These are phyloP conservation scores for Porites evermanni DNA, from an alignment of 92 coral and sea anemone species.

Conservation along the genomic window DNA sequence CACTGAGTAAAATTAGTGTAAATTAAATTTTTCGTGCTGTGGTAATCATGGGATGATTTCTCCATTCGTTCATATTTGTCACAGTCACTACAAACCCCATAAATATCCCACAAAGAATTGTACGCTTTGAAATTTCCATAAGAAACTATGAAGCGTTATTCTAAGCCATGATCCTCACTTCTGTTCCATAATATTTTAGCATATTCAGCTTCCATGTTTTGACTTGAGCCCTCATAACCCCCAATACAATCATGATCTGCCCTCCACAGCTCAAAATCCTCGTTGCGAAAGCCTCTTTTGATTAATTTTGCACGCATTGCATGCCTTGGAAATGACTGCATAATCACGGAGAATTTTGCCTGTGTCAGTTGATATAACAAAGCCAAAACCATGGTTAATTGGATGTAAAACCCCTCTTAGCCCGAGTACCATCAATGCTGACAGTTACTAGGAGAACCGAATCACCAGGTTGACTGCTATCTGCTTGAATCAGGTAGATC, in stretches of 20 bases:
- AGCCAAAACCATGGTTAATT: background rate
- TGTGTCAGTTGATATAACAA: background rate
- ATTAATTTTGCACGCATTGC: slow-evolving; percentile 22
- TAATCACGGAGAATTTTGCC: slow-evolving; percentile 23
- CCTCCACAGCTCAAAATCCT: slow-evolving; percentile 34
- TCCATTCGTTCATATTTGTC: slow-evolving; percentile 36
- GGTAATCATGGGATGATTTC: slow-evolving; percentile 30
- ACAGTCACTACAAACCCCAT: slow-evolving; percentile 31
- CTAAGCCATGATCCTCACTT: slow-evolving; percentile 24
- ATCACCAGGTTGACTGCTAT: background rate
- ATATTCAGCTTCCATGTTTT: slow-evolving; percentile 45
- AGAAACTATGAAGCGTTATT: slow-evolving; percentile 51
- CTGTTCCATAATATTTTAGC: slow-evolving; percentile 37
- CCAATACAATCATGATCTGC: slow-evolving; percentile 32
- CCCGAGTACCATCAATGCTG: slow-evolving; percentile 1
- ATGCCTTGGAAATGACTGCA: slow-evolving; percentile 25
- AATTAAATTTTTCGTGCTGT: too few relatives aligned
- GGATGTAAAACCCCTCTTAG: background rate
- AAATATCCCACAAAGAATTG: slow-evolving; percentile 31
- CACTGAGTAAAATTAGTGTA: too few relatives aligned
- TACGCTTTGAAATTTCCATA: slow-evolving; percentile 58
- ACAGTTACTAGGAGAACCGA: slow-evolving; percentile 1
- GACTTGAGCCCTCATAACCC: slow-evolving; percentile 39
- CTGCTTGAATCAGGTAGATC: background rate
- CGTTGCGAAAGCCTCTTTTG: slow-evolving; percentile 10